Percentiles rank a stretch among this genome's conserved stretches.
phyloP scores from a whole-genome alignment of 2,888 invertebrate genomes.

The Thelaira solivaga region DNA sequence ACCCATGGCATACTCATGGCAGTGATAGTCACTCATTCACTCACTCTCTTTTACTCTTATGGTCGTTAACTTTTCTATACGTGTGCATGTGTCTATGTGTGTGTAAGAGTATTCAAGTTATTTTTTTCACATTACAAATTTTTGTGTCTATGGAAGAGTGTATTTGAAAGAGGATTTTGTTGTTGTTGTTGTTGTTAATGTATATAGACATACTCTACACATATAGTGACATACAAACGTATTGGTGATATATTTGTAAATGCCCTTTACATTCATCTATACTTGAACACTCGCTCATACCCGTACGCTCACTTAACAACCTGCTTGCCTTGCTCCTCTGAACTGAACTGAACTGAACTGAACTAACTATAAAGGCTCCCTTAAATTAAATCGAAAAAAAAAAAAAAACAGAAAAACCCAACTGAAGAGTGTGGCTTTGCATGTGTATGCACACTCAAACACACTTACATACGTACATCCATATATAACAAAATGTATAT shows the following conservation, averaged over 20 bases:
- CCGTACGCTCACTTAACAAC: not conserved
- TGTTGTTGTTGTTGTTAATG: conserved; percentile 22
- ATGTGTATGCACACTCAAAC: conserved; percentile 2
- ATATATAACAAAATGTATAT: conserved; percentile 20
- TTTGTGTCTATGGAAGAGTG: conserved; percentile 12
- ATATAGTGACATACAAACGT: conserved; percentile 36
- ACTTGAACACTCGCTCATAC: conserved; percentile 22
- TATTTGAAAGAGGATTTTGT: conserved; percentile 30
- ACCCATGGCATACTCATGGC: conserved; percentile 27
- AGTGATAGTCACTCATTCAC: conserved; percentile 51
- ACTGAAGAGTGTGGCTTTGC: conserved; percentile 16
- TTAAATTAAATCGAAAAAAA: conserved; percentile 19
- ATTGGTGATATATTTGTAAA: conserved; percentile 62
- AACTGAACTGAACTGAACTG: not conserved
- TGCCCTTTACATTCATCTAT: conserved; percentile 56
- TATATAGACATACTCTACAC: conserved; percentile 28
- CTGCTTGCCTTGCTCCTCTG: conserved; percentile 17
- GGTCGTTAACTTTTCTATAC: conserved; percentile 59
- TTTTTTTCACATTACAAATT: conserved; percentile 24
- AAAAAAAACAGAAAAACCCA: not conserved
- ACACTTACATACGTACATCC: not conserved
- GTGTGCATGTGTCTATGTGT: not conserved
- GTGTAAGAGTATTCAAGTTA: conserved; percentile 31
- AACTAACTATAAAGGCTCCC: conserved; percentile 31
- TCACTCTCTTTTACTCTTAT: conserved; percentile 63